Conservation (phyloP, 2,797 vertebrate species). For the Nasua narica region DNA sequence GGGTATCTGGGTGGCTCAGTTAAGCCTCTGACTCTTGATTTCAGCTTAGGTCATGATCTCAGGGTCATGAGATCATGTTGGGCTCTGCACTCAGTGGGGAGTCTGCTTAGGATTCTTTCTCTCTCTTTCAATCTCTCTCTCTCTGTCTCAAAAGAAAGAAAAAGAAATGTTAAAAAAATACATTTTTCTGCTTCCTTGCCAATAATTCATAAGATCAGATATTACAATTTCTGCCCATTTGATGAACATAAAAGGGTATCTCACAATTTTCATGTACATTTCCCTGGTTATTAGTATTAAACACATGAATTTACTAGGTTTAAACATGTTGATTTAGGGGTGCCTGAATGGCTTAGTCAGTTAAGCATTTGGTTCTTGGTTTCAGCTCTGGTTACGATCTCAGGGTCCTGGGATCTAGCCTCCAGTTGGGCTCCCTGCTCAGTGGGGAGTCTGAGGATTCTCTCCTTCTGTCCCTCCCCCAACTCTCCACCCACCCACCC, state of each 20-base stretch:
- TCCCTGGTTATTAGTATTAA: background rate
- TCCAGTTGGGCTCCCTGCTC: no score
- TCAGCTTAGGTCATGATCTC: background rate
- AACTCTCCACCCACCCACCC: background rate
- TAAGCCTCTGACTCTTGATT: background rate
- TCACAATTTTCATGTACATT: background rate
- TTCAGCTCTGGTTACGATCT: no score
- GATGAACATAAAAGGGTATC: background rate
- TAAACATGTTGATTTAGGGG: background rate
- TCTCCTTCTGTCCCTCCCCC: background rate
- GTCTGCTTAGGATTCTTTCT: background rate
- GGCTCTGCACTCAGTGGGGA: background rate
- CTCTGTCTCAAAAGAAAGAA: no score
- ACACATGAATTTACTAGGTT: background rate
- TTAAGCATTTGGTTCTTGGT: no score
- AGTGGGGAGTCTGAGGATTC: no score
- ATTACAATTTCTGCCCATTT: background rate
- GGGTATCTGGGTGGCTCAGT: background rate
- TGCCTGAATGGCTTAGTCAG: no score
- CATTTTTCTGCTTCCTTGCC: background rate
- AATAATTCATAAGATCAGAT: background rate
- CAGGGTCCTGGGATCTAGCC: no score
- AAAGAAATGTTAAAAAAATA: no score
- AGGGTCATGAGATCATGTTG: background rate
- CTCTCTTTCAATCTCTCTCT: background rate